Base-by-base conservation (phyloP, 2,797 vertebrate genomes). In the Macropus fuliginosus region DNA sequence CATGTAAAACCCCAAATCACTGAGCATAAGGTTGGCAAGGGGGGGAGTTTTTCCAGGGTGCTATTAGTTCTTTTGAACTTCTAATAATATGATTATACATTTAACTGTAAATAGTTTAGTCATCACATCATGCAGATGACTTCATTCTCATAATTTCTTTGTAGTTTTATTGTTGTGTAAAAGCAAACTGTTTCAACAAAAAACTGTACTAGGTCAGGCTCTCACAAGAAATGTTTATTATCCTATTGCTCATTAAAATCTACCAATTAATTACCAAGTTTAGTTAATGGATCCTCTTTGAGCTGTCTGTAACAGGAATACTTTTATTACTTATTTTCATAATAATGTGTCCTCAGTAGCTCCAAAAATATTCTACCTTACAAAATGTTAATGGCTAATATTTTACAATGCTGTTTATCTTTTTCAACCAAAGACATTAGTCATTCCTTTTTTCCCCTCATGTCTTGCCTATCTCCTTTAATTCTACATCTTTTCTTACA, bases 281-380 rank as follows among this genome's bases (percentile, higher is more conserved):
- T 74, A 93, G 94, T 92, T 94, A 95, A 66, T 92, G 91, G 9
- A 62, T 14, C 91, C 95, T 56, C 93, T 97, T 97, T 97, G 96
- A 97, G 96, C 91, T 96, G 91, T 29, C 89, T 93, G 55, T 95
- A 96, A 98, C 96, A 96, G 93, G 92, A 98, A 18, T 89, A 91
- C 87, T 95, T 91, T 97, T 96, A 96, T 96, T 98, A 98, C 54
- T 98, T 96, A 98, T 90, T 98, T 98, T 97, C 96, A 98, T 96
- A 96, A 97, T 93, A 97, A 46, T 94, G 59, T 95, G 96, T 89
- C 96, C 97, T 93, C 94, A 97, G 90, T 96, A 96, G 95, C 90
- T 97, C 95, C 94, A 87, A 97, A 87, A 97, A 62, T 97, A 97
- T 92, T 96, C 94, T 97, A 98, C 93, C 66, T 97, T 95, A 95